Percentiles rank a stretch among this genome's conserved stretches.
Evolutionary conservation across 2,797 vertebrate species (phyloP).

Genomic region (Myotis myotis): DNA sequence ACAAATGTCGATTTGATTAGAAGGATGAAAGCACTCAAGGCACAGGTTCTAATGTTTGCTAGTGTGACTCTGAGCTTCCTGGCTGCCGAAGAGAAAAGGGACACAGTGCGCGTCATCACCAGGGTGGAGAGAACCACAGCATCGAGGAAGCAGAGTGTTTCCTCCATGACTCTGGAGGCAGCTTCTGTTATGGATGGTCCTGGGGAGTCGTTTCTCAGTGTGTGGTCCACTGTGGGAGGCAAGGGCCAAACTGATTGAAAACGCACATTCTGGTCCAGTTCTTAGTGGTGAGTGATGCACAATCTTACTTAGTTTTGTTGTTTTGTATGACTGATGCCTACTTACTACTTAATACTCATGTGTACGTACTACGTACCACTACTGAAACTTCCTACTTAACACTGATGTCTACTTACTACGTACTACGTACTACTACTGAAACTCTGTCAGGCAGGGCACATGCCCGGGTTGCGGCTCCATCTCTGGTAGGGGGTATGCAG

Average conservation of each 20-base stretch:
- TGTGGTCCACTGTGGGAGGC: not conserved
- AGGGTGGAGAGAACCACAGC: not conserved
- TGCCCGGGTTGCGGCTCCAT: too few species aligned
- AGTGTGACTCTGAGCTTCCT: constrained; percentile 10
- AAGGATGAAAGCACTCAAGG: not conserved
- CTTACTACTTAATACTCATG: not conserved
- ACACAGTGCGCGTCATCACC: rapidly evolving
- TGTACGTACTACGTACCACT: too few species aligned
- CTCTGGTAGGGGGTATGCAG: too few species aligned
- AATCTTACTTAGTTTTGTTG: not conserved
- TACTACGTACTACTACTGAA: too few species aligned
- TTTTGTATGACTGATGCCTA: not conserved
- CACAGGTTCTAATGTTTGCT: not conserved
- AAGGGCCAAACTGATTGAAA: not conserved
- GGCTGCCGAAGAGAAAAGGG: constrained; percentile 41
- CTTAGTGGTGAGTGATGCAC: not conserved
- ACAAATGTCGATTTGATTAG: not conserved
- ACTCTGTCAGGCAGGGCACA: too few species aligned
- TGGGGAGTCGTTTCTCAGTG: not conserved
- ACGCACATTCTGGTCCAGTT: not conserved
- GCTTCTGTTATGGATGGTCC: not conserved
- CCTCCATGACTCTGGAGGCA: not conserved
- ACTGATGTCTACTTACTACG: not conserved
- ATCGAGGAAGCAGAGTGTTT: not conserved
- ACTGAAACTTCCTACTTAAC: too few species aligned